Evolutionary conservation across 2,888 invertebrate genomes (phyloP), one percentile per base, ranked within the genome.

Genomic region (Catocala fraxini): DNA sequence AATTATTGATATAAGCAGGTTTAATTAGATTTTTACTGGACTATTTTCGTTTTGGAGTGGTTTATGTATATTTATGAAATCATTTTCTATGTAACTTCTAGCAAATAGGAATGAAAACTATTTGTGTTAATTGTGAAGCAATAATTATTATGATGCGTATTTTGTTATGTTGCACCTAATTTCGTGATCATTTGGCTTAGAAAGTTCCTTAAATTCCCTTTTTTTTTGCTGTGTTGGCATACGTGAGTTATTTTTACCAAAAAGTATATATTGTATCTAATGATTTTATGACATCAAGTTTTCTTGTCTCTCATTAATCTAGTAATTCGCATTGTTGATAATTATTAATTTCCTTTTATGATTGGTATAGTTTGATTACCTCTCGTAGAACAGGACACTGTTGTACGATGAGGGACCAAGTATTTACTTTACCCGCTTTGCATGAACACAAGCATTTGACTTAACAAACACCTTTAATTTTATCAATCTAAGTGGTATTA

Each of bases 21-120:
- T 91, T 92, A 84, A 88, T 91, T 90, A 91, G 83, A 88, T 76
- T 84, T 89, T 88, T 92, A 91, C 89, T 86, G 82, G 81, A 85
- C 83, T 81, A 83, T 89, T 91, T 91, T 92, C 82, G 80, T 91
- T 92, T 92, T 90, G 88, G 89, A 91, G 87, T 87, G 87, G 83
- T 89, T 89, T 89, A 87, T 85, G 82, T 86, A 89, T 89, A 88
- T 89, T 89, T 85, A 86, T 83, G 69, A 85, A 81, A 90, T 90
- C 80, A 89, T 91, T 92, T 91, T 91, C 86, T 87, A 91, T 86
- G 87, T 86, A 87, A 80, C 86, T 85, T 89, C 79, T 84, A 81
- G 61, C 67, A 68, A 75, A 76, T 75, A 70, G 72, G 59, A 72
- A 72, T 65, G 65, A 58, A 67, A 65, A 56, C 68, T 75, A 71